These are phyloP conservation scores for Gambelia wislizenii DNA, from an alignment of 2,797 vertebrate genomes.

Conservation along the genomic window DNA sequence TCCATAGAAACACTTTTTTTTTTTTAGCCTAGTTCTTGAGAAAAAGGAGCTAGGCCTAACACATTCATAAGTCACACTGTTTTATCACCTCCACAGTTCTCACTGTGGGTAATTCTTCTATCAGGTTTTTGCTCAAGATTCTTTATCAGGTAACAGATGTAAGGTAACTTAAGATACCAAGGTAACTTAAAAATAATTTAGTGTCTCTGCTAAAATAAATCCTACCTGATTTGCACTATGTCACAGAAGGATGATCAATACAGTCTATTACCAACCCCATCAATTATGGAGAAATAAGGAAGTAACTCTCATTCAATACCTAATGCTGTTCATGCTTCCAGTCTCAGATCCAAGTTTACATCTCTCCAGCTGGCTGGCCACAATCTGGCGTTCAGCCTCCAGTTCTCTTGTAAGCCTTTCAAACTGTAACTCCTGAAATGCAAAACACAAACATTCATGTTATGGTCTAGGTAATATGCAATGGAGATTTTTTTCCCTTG, in stretches of 20 bases:
- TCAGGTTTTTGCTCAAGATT: neutral
- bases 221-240: neutral
- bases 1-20: conserved; percentile 9
- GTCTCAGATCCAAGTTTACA: conserved; percentile 98
- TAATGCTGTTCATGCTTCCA: conserved; percentile 98
- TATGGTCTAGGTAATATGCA: conserved; percentile 18
- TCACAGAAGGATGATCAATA: conserved; percentile 3
- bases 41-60: neutral
- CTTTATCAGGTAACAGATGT: conserved; percentile 37
- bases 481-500: too few species aligned
- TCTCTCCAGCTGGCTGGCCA: conserved; percentile 97
- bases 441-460: conserved; percentile 44
- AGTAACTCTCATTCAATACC: conserved; percentile 82
- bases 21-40: neutral
- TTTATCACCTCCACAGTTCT: neutral
- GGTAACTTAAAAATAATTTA: conserved; percentile 32
- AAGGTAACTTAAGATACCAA: conserved; percentile 32
- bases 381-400: conserved; percentile 97
- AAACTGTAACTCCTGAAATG: conserved; percentile 95
- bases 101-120: neutral
- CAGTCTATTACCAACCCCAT: neutral
- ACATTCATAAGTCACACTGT: conserved; percentile 8
- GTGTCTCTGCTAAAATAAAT: neutral
- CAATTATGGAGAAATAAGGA: neutral
- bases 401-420: conserved; percentile 98